Percentiles rank a stretch among this genome's conserved stretches.
phyloP scores from a whole-genome alignment of 2,888 invertebrate species.

The Sphecodes monilicornis region DNA sequence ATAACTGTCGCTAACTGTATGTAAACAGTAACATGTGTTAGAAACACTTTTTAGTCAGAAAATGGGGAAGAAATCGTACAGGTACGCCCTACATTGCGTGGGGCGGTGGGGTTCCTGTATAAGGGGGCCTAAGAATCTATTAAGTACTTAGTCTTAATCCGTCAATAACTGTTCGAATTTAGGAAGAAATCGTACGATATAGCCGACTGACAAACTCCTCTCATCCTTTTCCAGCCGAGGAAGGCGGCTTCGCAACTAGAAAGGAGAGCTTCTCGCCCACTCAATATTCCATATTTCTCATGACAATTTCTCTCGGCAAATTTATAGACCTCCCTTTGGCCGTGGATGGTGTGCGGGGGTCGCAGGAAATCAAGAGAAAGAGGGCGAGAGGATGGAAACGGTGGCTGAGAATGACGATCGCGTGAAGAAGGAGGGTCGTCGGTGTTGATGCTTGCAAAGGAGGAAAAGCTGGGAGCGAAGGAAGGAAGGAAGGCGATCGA shows the following conservation, averaged over 20 bases:
- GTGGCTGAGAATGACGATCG: slow-evolving; percentile 58
- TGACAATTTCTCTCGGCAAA: slow-evolving; percentile 78
- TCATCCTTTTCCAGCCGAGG: slow-evolving; percentile 25
- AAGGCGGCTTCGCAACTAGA: slow-evolving; percentile 9
- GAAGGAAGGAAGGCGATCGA: slow-evolving; percentile 56
- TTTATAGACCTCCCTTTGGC: slow-evolving; percentile 77
- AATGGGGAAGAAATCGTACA: too few species aligned
- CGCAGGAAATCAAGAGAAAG: slow-evolving; percentile 51
- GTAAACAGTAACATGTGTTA: too few species aligned
- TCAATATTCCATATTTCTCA: slow-evolving; percentile 79
- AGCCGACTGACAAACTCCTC: slow-evolving; percentile 30
- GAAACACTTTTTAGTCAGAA: too few species aligned
- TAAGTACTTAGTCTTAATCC: too few species aligned
- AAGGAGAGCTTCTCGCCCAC: slow-evolving; percentile 60
- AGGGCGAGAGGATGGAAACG: slow-evolving; percentile 34
- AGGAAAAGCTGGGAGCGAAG: slow-evolving; percentile 35
- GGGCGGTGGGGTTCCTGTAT: too few species aligned
- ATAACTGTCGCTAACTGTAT: too few species aligned
- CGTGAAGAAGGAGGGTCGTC: slow-evolving; percentile 55
- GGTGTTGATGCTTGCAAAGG: slow-evolving; percentile 51
- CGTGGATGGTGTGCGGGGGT: slow-evolving; percentile 23
- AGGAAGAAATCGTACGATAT: slow-evolving; percentile 13
- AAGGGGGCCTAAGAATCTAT: too few species aligned
- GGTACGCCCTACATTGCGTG: too few species aligned
- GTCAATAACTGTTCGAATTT: background rate